Conservation (phyloP, 2,888 invertebrate genomes). For the Blastobasis lacticolella region DNA sequence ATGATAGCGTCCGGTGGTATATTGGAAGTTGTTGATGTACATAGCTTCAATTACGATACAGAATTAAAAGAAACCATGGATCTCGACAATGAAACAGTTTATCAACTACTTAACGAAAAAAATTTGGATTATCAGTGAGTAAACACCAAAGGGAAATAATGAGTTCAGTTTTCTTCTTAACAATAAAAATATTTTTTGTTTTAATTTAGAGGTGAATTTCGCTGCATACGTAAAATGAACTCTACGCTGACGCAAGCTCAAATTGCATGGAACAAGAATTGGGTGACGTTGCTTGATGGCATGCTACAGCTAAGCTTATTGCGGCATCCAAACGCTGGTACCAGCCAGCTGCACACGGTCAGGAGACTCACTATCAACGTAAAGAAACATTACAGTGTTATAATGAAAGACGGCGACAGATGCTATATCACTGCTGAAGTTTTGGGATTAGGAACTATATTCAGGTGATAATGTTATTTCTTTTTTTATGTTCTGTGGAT, state of each 20-base stretch:
- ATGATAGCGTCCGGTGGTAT: conserved; percentile 31
- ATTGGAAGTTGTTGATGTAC: not conserved
- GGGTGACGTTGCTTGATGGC: conserved; percentile 87
- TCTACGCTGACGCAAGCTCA: conserved; percentile 34
- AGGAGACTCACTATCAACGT: conserved; percentile 30
- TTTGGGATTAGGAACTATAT: no score
- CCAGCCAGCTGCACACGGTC: conserved; percentile 74
- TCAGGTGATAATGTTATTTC: no score
- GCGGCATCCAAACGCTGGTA: conserved; percentile 71
- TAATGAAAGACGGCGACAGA: conserved; percentile 8
- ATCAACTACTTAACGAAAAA: conserved; percentile 26
- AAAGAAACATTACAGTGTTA: conserved; percentile 17
- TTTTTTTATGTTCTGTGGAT: not conserved
- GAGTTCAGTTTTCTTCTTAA: not conserved
- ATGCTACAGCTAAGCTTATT: conserved; percentile 85
- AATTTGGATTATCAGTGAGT: conserved; percentile 31
- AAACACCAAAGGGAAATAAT: not conserved
- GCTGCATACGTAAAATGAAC: conserved; percentile 29
- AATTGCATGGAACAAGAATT: conserved; percentile 80
- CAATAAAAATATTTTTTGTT: not conserved
- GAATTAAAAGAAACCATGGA: conserved; percentile 11
- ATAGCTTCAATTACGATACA: not conserved
- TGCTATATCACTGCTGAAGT: conserved; percentile 20
- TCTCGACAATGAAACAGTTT: conserved; percentile 29
- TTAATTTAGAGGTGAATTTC: conserved; percentile 29